A percentile compares a stretch with the other conserved stretches of the same genome.
Conservation (phyloP, 1,140 invertebrate species). For the Acyrthosiphon pisum region DNA sequence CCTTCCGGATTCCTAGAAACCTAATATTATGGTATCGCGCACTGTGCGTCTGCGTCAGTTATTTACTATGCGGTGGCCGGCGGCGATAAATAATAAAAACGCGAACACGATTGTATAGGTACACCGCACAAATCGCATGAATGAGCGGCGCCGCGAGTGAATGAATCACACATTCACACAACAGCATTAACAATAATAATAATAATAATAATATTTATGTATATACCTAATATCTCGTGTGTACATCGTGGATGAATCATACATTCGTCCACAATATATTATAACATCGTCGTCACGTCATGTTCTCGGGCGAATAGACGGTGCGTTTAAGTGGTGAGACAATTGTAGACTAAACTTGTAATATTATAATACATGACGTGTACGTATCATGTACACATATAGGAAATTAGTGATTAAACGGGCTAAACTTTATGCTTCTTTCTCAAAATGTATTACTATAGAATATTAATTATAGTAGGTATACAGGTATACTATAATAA, state of each 20-base stretch:
- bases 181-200: too few relatives aligned
- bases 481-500: too few relatives aligned
- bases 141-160: background rate
- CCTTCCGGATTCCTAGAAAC: constrained; percentile 50
- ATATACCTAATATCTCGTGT: background rate
- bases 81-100: background rate
- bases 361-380: too few relatives aligned
- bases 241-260: background rate
- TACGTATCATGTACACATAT: background rate
- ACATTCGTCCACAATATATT: too few relatives aligned
- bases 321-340: background rate
- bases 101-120: background rate
- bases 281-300: too few relatives aligned
- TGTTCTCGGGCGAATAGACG: background rate
- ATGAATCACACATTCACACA: constrained; percentile 3
- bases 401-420: background rate
- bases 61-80: background rate
- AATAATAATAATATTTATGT: background rate
- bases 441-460: background rate
- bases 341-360: background rate
- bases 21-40: background rate
- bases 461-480: background rate
- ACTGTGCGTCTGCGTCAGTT: background rate
- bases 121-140: background rate
- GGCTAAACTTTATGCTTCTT: background rate